Percentiles rank a stretch among this genome's conserved stretches.
Conservation (phyloP, 1,140 invertebrate species). For the Trichomalopsis sarcophagae region DNA sequence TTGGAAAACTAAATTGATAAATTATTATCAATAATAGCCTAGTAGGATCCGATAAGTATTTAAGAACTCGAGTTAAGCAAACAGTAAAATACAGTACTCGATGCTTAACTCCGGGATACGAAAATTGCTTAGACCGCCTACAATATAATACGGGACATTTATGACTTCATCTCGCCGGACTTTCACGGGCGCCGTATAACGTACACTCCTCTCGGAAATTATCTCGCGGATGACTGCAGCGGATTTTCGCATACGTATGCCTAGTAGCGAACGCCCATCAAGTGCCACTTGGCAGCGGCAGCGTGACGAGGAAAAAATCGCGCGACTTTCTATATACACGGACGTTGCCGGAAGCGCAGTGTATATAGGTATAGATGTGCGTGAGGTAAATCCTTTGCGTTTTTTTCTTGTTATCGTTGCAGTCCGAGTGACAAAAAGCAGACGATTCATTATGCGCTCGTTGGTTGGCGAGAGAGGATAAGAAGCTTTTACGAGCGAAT, state of each 20-base stretch:
- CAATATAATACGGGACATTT: not conserved
- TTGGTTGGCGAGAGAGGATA: no score
- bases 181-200: not conserved
- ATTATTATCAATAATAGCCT: no score
- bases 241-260: not conserved
- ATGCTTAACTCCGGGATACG: not conserved
- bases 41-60: not conserved
- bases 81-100: not conserved
- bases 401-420: not conserved
- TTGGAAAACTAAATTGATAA: no score
- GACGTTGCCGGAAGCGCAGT: conserved; percentile 12
- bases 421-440: no score
- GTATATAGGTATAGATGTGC: not conserved
- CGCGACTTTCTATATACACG: conserved; percentile 33
- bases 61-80: not conserved
- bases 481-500: no score
- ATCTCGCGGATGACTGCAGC: not conserved
- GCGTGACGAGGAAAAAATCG: conserved; percentile 41
- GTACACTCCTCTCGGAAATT: not conserved
- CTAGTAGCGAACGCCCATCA: not conserved
- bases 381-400: not conserved
- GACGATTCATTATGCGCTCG: no score
- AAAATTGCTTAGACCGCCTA: not conserved
- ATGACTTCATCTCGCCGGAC: not conserved
- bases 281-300: conserved; percentile 39